Evolutionary conservation across 2,113 vertebrate species (phyloP).

Genomic region (Saguinus imperator): DNA sequence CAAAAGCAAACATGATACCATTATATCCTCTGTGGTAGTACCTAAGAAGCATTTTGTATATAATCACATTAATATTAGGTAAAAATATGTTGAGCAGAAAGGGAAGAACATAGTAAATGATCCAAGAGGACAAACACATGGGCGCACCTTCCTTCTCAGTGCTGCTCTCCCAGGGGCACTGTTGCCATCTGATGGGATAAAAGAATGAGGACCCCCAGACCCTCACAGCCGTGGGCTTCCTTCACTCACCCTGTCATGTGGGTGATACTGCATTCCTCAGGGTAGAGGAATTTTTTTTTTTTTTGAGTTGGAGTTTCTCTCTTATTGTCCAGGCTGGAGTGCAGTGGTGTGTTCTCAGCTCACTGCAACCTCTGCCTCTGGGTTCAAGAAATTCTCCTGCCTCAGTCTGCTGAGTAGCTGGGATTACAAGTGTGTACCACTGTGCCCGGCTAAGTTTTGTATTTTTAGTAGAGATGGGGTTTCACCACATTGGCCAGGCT

Average conservation of each 20-base stretch:
- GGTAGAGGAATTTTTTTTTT: background rate
- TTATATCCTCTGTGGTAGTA: background rate
- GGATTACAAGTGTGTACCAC: too few relatives aligned
- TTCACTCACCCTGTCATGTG: background rate
- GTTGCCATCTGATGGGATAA: background rate
- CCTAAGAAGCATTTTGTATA: background rate
- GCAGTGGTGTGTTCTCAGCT: too few relatives aligned
- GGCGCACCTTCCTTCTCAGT: background rate
- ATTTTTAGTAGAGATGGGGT: too few relatives aligned
- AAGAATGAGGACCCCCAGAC: background rate
- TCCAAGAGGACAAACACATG: background rate
- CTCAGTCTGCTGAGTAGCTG: too few relatives aligned
- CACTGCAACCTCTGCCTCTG: too few relatives aligned
- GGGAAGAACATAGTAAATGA: background rate
- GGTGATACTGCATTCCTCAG: background rate
- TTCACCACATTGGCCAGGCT: too few relatives aligned
- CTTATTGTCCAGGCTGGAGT: too few relatives aligned
- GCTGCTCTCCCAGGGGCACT: background rate
- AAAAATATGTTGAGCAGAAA: conserved; percentile 2
- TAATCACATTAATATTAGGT: background rate
- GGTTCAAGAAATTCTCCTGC: too few relatives aligned
- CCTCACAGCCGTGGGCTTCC: background rate
- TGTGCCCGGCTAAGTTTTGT: too few relatives aligned
- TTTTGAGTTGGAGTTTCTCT: too few relatives aligned
- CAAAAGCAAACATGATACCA: background rate